Evolutionary conservation across 2,888 invertebrate genomes (phyloP).

Genomic region (Digitonthophagus gazella): DNA sequence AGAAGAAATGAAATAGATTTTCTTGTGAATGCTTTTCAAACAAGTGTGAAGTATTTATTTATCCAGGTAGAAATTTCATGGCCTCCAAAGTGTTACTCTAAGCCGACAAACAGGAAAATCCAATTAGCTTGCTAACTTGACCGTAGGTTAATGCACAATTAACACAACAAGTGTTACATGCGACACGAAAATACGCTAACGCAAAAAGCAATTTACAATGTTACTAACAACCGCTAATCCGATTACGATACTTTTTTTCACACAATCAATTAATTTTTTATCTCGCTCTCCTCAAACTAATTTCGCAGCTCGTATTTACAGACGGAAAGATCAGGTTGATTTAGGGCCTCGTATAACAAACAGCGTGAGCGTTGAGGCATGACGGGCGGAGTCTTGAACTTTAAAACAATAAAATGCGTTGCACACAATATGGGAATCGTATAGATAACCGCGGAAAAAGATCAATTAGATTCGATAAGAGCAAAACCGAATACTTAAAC

Average conservation of each 20-base stretch:
- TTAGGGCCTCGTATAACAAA: background rate
- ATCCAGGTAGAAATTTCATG: background rate
- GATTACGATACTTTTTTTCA: background rate
- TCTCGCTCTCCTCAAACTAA: background rate
- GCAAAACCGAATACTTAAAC: too few relatives aligned
- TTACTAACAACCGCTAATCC: background rate
- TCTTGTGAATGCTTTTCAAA: too few relatives aligned
- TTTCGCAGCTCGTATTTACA: background rate
- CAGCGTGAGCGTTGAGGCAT: background rate
- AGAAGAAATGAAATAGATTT: too few relatives aligned
- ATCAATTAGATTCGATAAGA: too few relatives aligned
- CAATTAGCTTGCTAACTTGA: background rate
- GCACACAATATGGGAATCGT: too few relatives aligned
- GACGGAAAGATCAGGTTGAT: background rate
- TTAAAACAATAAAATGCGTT: background rate
- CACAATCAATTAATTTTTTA: background rate
- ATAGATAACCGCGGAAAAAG: too few relatives aligned
- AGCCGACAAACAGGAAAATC: background rate
- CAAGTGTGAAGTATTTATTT: background rate
- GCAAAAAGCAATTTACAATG: background rate
- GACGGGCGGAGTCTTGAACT: background rate
- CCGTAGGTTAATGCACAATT: background rate
- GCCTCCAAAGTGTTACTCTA: background rate
- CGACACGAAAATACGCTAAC: background rate
- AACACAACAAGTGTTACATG: background rate